phyloP scores from a whole-genome alignment of 2,888 invertebrate species.

The Rhodophaea formosa region DNA sequence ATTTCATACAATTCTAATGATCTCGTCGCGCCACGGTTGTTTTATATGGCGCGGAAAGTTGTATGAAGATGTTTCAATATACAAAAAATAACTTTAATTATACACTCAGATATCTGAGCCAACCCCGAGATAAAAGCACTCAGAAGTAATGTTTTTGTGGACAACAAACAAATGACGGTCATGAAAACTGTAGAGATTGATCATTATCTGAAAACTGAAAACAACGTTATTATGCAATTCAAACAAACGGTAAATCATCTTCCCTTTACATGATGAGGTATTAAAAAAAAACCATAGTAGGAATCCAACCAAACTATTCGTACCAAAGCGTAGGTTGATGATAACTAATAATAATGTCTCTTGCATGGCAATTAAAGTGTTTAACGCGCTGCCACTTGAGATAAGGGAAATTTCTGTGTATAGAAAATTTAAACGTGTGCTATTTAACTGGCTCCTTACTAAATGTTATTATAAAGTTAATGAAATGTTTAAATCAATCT shows the following conservation, averaged over 20 bases:
- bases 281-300: too few species aligned
- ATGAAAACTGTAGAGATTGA: slow-evolving; percentile 18
- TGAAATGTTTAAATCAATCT: too few species aligned
- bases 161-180: slow-evolving; percentile 22
- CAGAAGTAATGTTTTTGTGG: slow-evolving; percentile 8
- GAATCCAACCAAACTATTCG: too few species aligned
- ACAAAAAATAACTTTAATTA: slow-evolving; percentile 35
- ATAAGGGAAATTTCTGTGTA: too few species aligned
- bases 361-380: too few species aligned
- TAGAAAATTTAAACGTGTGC: too few species aligned
- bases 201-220: background rate
- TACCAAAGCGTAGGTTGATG: too few species aligned
- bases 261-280: background rate
- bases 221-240: slow-evolving; percentile 4
- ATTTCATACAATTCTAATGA: slow-evolving; percentile 37
- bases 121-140: slow-evolving; percentile 30
- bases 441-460: too few species aligned
- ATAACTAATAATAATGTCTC: too few species aligned
- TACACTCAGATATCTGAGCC: slow-evolving; percentile 28
- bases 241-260: background rate
- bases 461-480: too few species aligned
- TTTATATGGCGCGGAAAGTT: slow-evolving; percentile 47
- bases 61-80: slow-evolving; percentile 28
- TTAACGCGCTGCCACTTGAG: too few species aligned
- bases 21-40: slow-evolving; percentile 47